A percentile compares a stretch with the other conserved stretches of the same genome.
Conservation (phyloP, 2,113 vertebrate genomes). For the Phodopus roborovskii region DNA sequence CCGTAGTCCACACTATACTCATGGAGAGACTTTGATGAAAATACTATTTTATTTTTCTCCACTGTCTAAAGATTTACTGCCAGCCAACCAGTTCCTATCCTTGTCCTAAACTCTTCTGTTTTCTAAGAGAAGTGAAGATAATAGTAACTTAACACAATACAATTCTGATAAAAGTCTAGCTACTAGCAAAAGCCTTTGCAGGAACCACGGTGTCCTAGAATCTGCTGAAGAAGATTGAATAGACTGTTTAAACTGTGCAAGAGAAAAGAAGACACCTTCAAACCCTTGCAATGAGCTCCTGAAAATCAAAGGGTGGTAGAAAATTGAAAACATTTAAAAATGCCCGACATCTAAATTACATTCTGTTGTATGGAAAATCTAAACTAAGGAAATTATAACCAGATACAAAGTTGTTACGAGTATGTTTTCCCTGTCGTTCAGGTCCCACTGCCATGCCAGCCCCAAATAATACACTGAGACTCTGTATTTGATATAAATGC, state of each 20-base stretch:
- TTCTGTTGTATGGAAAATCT: background rate
- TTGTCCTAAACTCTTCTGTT: background rate
- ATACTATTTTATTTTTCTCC: background rate
- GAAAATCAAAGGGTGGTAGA: background rate
- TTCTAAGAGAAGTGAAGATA: background rate
- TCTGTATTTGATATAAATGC: too few species aligned
- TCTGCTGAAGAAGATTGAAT: background rate
- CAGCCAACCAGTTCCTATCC: background rate
- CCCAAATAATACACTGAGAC: too few species aligned
- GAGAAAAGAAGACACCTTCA: background rate
- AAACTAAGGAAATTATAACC: background rate
- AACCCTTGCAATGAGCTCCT: background rate
- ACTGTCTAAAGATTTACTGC: background rate
- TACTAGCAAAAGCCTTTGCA: background rate
- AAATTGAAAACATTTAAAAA: background rate
- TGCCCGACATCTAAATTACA: background rate
- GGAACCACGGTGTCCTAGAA: background rate
- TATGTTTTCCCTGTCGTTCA: too few species aligned
- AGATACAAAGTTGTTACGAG: background rate
- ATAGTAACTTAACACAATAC: background rate
- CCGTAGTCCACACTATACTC: accelerated
- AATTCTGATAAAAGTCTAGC: background rate
- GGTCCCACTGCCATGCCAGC: too few species aligned
- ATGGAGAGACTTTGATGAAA: background rate
- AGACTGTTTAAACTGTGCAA: background rate